phyloP scores from a whole-genome alignment of 2,797 vertebrate genomes.

The Labeo calbasu region DNA sequence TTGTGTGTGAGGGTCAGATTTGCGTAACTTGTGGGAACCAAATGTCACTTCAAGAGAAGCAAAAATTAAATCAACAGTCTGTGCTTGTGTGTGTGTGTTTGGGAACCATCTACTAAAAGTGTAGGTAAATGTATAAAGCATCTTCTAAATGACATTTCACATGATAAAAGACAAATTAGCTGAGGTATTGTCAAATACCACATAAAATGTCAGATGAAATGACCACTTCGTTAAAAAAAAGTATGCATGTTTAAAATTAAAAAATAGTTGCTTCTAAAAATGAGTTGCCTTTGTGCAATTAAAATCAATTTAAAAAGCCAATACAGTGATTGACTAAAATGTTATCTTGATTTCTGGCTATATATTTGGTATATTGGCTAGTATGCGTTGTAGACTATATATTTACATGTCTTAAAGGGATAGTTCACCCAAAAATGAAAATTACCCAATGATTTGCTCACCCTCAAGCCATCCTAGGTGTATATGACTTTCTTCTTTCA shows the following conservation, averaged over 20 bases:
- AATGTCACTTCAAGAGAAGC: background rate
- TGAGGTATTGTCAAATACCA: background rate
- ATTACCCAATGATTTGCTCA: no score
- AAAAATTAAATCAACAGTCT: background rate
- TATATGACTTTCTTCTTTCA: no score
- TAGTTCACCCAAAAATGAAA: no score
- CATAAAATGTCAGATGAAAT: background rate
- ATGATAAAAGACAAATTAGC: background rate
- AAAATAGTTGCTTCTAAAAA: background rate
- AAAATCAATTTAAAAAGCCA: background rate
- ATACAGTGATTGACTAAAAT: background rate
- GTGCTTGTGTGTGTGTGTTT: no score
- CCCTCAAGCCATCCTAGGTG: no score
- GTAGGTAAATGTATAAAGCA: background rate
- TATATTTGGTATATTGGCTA: background rate
- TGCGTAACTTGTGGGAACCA: background rate
- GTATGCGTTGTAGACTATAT: background rate
- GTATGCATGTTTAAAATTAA: background rate
- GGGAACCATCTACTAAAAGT: background rate
- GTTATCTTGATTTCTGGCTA: background rate
- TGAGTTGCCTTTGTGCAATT: background rate
- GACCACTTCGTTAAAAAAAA: background rate
- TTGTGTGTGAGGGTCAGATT: background rate
- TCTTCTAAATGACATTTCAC: background rate
- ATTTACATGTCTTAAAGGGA: background rate